These are phyloP conservation scores for Liparis tanakae DNA, from an alignment of 2,797 vertebrate species.

Conservation along the genomic window DNA sequence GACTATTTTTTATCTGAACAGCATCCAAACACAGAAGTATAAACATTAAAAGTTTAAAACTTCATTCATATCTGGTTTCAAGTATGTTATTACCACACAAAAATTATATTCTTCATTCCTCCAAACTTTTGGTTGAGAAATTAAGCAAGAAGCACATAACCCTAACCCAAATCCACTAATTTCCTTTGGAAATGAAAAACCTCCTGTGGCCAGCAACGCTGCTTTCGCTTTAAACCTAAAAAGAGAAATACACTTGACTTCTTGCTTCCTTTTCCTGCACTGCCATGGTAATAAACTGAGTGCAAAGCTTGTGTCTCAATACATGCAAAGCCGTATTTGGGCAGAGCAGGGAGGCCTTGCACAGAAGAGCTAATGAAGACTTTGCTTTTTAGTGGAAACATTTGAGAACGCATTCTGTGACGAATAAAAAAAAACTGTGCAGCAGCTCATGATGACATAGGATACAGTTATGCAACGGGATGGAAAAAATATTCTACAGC, in stretches of 20 bases:
- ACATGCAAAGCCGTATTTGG: background rate
- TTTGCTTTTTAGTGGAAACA: background rate
- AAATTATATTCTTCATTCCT: background rate
- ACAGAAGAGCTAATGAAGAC: background rate
- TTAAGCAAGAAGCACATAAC: background rate
- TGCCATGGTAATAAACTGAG: background rate
- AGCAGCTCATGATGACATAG: background rate
- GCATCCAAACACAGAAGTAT: background rate
- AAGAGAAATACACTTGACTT: slow-evolving; percentile 23
- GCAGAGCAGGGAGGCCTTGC: background rate
- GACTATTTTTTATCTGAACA: background rate
- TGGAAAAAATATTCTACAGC: background rate
- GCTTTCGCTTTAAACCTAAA: background rate
- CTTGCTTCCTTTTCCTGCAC: slow-evolving; percentile 26
- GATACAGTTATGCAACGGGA: background rate
- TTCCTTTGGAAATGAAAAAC: background rate
- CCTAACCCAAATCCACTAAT: background rate
- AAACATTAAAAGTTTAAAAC: slow-evolving; percentile 1
- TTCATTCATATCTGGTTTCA: background rate
- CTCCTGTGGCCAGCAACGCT: background rate
- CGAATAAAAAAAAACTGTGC: background rate
- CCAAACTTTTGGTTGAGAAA: background rate
- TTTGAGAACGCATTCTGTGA: background rate
- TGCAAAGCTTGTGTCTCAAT: background rate
- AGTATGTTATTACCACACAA: background rate